phyloP scores from a whole-genome alignment of 2,113 vertebrate genomes.

The Scalopus aquaticus region DNA sequence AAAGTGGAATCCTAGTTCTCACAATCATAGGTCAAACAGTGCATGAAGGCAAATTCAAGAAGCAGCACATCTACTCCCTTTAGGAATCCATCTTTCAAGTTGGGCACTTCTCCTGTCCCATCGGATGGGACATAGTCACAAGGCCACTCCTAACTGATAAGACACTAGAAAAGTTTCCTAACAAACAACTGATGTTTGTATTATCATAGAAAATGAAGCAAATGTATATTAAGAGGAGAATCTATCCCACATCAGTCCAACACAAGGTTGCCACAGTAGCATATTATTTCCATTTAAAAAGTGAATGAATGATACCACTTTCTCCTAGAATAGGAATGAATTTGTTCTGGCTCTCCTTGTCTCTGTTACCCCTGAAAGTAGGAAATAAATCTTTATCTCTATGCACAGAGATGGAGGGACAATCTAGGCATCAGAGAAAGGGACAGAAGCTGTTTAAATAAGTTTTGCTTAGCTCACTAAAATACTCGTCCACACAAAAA shows the following conservation, averaged over 20 bases:
- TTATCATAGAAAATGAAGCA: background rate
- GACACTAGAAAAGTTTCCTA: background rate
- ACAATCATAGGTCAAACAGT: background rate
- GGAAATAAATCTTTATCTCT: background rate
- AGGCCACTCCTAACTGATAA: background rate
- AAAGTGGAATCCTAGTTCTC: background rate
- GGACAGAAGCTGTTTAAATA: background rate
- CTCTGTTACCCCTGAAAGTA: background rate
- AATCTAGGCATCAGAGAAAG: background rate
- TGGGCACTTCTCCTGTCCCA: background rate
- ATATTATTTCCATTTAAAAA: background rate
- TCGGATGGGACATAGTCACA: background rate
- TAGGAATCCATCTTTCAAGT: background rate
- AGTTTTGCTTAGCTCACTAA: background rate
- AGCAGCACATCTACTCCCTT: rapidly evolving
- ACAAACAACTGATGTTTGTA: background rate
- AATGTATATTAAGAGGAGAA: too few species aligned
- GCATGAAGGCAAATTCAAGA: background rate
- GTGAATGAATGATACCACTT: background rate
- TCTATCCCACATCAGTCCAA: background rate
- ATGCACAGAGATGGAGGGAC: background rate
- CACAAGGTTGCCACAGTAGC: background rate
- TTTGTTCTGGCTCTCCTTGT: background rate
- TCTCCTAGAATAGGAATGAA: background rate
- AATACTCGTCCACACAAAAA: too few species aligned